Evolutionary conservation across 2,113 vertebrate species (phyloP), one percentile per base, ranked within the genome.

Genomic region (Balaeniceps rex): DNA sequence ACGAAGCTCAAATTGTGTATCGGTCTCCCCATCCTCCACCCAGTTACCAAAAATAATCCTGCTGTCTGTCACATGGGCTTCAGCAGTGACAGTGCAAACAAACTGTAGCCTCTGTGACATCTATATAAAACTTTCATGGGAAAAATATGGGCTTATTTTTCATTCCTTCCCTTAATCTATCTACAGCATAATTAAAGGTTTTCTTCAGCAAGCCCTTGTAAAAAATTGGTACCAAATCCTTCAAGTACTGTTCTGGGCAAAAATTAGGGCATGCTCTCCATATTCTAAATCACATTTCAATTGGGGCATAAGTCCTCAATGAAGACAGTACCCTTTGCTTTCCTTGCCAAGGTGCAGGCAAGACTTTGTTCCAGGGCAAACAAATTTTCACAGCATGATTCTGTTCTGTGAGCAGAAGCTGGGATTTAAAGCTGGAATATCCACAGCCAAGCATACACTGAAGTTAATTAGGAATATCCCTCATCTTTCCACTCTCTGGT

Each of bases 1-100:
- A 57, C 0, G 6, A 82, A 90, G 78, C 63, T 94, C 66, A 82
- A 64, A 24, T 11, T 77, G 66, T 87, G 31, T 72, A 54, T 89
- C 7, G 0, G 51, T 76, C 81, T 97, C 57, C 95, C 96, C 87
- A 91, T 97, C 95, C 94, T 97, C 94, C 96, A 91, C 46, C 3
- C 65, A 12, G 76, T 82, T 96, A 80, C 95, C 91, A 95, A 94
- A 97, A 96, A 95, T 96, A 97, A 89, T 79, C 66, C 81, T 66
- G 61, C 66, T 85, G 15, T 51, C 63, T 87, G 81, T 97, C 96
- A 96, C 81, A 7, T 95, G 95, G 71, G 49, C 78, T 79, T 87
- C 89, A 72, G 87, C 89, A 93, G 84, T 94, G 94, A 95, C 93
- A 63, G 40, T 88, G 91, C 92, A 95, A 93, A 94, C 87, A 94